phyloP scores from a whole-genome alignment of 2,888 invertebrate genomes.

The Malthinus flaveolus region DNA sequence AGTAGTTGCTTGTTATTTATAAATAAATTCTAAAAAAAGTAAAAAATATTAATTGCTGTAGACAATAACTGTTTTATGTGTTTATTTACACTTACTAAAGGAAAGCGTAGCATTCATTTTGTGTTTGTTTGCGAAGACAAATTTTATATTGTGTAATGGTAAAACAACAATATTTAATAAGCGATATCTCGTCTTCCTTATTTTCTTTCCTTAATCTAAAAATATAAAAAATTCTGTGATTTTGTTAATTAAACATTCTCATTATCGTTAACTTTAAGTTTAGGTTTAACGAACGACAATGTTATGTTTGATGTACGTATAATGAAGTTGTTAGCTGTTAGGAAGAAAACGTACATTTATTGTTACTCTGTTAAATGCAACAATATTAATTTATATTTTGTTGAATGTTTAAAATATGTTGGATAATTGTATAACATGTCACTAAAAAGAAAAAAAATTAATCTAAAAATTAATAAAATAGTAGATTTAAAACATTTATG shows the following conservation, averaged over 20 bases:
- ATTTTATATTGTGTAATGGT: not conserved
- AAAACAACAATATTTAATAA: conserved; percentile 2
- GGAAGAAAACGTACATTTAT: too few species aligned
- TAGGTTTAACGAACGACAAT: too few species aligned
- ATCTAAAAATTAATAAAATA: conserved; percentile 17
- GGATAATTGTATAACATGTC: too few species aligned
- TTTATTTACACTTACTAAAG: not conserved
- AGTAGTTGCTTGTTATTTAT: not conserved
- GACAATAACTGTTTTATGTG: conserved; percentile 3
- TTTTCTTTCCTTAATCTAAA: not conserved
- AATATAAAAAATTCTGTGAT: too few species aligned
- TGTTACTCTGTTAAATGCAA: too few species aligned
- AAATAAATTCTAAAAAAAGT: not conserved
- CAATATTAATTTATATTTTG: too few species aligned
- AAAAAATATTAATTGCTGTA: conserved; percentile 6
- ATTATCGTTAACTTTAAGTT: too few species aligned
- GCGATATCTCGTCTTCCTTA: not conserved
- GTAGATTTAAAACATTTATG: conserved; percentile 21
- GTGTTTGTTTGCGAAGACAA: not conserved
- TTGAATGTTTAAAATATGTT: too few species aligned
- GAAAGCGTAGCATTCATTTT: conserved; percentile 6
- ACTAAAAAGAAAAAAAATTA: not conserved
- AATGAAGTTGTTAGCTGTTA: too few species aligned
- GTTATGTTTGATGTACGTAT: too few species aligned
- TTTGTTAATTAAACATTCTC: too few species aligned